Percentiles rank a stretch among this genome's conserved stretches.
Evolutionary conservation across 2,113 vertebrate species (phyloP).

Genomic region (Psittacus erithacus): DNA sequence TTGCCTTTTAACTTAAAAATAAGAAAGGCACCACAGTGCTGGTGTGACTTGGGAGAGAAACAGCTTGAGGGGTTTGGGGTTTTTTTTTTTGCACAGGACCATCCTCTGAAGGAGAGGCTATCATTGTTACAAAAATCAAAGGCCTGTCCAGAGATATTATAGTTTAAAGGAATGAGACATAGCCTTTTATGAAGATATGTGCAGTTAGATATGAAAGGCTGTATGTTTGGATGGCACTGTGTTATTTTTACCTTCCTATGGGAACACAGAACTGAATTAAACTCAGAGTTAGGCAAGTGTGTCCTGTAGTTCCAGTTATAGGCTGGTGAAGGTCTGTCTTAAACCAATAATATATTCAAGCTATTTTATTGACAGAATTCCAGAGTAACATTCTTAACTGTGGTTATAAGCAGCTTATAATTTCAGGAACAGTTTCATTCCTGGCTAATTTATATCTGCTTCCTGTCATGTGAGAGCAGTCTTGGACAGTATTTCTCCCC

Average conservation of each 20-base stretch:
- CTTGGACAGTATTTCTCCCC: neutral
- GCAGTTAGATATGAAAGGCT: neutral
- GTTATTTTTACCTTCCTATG: neutral
- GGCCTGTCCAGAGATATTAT: neutral
- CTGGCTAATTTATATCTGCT: neutral
- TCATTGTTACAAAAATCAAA: neutral
- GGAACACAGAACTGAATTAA: neutral
- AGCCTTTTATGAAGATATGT: neutral
- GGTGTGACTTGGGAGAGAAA: accelerated
- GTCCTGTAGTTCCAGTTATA: accelerated
- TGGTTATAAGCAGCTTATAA: neutral
- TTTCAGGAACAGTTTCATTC: neutral
- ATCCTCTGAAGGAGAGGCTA: neutral
- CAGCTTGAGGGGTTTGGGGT: too few species aligned
- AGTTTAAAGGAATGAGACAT: neutral
- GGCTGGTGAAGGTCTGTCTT: neutral
- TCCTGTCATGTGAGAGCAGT: too few species aligned
- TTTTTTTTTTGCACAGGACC: neutral
- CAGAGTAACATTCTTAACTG: neutral
- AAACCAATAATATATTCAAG: accelerated
- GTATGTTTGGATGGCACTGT: neutral
- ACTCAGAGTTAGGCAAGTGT: accelerated
- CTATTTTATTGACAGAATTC: neutral
- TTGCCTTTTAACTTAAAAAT: neutral
- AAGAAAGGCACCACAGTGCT: neutral